These are phyloP conservation scores for Saccostrea glomerata DNA, from an alignment of 1,140 invertebrate genomes.

Conservation along the genomic window DNA sequence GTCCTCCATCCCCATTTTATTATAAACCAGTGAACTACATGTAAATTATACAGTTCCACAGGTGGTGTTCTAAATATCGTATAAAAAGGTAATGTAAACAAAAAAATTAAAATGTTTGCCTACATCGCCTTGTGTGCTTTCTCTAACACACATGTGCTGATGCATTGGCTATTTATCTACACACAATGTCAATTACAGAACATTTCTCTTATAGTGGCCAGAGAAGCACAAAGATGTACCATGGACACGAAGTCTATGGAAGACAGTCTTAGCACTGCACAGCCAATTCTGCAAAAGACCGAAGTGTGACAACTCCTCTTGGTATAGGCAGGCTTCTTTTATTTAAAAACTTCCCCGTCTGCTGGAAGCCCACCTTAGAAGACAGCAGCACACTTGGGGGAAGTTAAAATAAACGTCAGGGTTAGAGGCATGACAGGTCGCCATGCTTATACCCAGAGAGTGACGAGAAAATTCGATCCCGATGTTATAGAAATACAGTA, in stretches of 20 bases:
- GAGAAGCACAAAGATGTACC: neutral
- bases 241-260: slow-evolving; percentile 20
- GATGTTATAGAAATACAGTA: neutral
- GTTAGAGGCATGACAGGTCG: slow-evolving; percentile 19
- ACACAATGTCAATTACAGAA: slow-evolving; percentile 15
- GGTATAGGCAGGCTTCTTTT: slow-evolving; percentile 8
- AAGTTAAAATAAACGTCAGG: neutral
- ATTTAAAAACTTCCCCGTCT: neutral
- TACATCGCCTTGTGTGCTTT: neutral
- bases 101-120: neutral
- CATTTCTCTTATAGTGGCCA: neutral
- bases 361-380: slow-evolving; percentile 12
- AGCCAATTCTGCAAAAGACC: neutral
- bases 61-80: too few species aligned
- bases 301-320: neutral
- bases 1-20: too few species aligned
- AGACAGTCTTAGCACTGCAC: neutral
- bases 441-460: neutral
- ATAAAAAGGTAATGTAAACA: too few species aligned
- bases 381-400: neutral
- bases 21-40: too few species aligned
- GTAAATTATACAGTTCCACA: too few species aligned
- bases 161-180: slow-evolving; percentile 6
- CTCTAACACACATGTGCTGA: neutral
- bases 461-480: neutral